Percentiles rank a stretch among this genome's conserved stretches.
These are phyloP conservation scores for Chironomus tepperi DNA, from an alignment of 1,140 invertebrate species.

Conservation along the genomic window DNA sequence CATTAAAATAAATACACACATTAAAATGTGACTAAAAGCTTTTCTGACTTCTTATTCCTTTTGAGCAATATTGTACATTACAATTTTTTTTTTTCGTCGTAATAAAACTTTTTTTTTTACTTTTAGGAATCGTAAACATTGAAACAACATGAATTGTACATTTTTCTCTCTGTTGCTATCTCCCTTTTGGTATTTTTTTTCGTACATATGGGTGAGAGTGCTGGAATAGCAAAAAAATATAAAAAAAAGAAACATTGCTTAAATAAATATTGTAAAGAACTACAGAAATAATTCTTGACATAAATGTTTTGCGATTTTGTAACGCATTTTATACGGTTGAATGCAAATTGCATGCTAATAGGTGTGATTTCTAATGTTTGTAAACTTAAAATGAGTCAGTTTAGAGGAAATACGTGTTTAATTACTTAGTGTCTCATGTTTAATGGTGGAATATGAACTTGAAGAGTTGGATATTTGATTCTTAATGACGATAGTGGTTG, in stretches of 20 bases:
- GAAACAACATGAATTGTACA: neutral
- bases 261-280: neutral
- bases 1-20: constrained; percentile 6
- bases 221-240: neutral
- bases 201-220: neutral
- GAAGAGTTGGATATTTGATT: too few species aligned
- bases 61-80: neutral
- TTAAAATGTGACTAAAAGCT: constrained; percentile 11
- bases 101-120: neutral
- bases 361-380: too few species aligned
- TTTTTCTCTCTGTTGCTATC: neutral
- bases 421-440: too few species aligned
- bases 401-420: too few species aligned
- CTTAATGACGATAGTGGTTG: too few species aligned
- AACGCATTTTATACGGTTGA: too few species aligned
- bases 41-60: neutral
- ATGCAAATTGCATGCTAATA: too few species aligned
- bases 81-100: neutral
- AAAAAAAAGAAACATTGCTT: neutral
- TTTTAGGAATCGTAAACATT: neutral
- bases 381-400: too few species aligned
- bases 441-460: too few species aligned
- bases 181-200: neutral
- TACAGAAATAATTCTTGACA: too few species aligned
- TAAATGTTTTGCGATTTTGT: too few species aligned